Conservation (phyloP, 2,113 vertebrate genomes). For the Ursus arctos region DNA sequence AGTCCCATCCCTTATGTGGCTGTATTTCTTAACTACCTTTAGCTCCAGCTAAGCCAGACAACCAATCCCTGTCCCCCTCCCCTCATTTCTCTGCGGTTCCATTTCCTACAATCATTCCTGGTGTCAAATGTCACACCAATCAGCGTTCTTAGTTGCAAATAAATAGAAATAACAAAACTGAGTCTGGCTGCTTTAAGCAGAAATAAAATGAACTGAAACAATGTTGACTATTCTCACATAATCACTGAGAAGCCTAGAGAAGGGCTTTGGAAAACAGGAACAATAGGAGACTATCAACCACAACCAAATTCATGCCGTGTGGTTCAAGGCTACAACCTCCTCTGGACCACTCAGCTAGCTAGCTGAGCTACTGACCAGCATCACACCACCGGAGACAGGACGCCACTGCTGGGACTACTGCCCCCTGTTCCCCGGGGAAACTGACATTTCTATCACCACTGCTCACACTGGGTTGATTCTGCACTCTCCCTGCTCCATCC, state of each 20-base stretch:
- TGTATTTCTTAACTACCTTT: background rate
- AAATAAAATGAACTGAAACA: slow-evolving; percentile 19
- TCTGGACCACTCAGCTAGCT: background rate
- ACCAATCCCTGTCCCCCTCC: background rate
- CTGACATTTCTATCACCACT: background rate
- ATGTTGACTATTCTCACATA: background rate
- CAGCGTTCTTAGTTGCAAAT: background rate
- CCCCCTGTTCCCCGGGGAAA: background rate
- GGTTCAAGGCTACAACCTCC: background rate
- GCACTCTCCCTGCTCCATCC: background rate
- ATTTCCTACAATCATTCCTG: slow-evolving; percentile 39
- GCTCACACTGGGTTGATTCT: background rate
- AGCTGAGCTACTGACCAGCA: background rate
- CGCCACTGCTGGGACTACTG: no score
- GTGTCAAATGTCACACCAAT: slow-evolving; percentile 5
- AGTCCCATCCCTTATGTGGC: background rate
- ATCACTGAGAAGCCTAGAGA: background rate
- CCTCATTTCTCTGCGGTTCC: background rate
- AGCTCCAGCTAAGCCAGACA: slow-evolving; percentile 24
- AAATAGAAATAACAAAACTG: slow-evolving; percentile 58
- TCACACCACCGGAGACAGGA: background rate
- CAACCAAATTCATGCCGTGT: background rate
- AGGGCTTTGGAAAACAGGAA: slow-evolving; percentile 21
- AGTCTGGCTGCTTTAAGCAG: background rate
- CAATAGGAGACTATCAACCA: background rate